Conservation (phyloP, 2,113 vertebrate species). For the Falco punctatus region DNA sequence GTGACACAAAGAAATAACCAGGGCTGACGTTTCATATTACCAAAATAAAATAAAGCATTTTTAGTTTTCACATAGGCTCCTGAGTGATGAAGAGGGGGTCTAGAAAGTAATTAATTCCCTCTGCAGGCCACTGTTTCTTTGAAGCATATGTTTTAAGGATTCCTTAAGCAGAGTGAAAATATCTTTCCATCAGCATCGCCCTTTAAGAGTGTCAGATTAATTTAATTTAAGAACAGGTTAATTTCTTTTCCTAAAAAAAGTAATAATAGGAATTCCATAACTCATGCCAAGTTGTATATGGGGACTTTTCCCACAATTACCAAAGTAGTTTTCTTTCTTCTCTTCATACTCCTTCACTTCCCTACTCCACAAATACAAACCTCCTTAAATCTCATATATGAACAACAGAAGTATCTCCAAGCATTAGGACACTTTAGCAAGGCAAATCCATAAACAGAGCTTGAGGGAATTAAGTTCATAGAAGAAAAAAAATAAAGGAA, state of each 20-base stretch:
- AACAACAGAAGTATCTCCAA: not conserved
- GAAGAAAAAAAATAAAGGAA: not conserved
- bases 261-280: not conserved
- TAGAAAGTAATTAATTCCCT: not conserved
- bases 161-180: not conserved
- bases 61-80: not conserved
- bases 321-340: not conserved
- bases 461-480: not conserved
- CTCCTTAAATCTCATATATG: not conserved
- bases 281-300: not conserved
- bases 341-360: not conserved
- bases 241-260: not conserved
- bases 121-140: not conserved
- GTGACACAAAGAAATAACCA: not conserved
- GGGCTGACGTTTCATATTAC: rapidly evolving
- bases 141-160: not conserved
- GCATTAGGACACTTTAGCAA: not conserved
- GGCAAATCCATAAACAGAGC: not conserved
- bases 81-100: not conserved
- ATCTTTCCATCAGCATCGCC: not conserved
- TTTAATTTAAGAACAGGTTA: not conserved
- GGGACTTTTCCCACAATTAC: not conserved
- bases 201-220: not conserved
- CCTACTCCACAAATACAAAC: not conserved
- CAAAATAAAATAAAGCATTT: not conserved